A percentile compares a stretch with the other conserved stretches of the same genome.
Conservation (phyloP, 2,797 vertebrate genomes). For the Phrynocephalus guinanensis region DNA sequence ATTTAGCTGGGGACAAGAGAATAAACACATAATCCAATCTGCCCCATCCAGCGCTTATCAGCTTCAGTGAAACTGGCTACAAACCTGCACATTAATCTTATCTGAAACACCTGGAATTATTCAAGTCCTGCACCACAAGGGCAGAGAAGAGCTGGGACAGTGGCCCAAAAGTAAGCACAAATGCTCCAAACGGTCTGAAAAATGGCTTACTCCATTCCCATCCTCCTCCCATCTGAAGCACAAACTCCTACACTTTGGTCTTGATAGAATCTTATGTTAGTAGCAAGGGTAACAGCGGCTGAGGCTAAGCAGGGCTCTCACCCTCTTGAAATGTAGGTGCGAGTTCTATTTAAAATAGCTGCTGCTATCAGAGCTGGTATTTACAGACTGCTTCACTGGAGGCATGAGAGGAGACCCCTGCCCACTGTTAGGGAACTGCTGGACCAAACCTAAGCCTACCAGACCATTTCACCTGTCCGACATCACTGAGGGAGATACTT, state of each 20-base stretch:
- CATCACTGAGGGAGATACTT: background rate
- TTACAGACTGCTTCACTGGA: background rate
- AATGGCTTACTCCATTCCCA: background rate
- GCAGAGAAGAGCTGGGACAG: background rate
- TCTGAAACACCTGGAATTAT: background rate
- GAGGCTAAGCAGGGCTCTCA: background rate
- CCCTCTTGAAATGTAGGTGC: background rate
- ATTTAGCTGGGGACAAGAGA: background rate
- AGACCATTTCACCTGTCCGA: background rate
- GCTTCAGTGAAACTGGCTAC: background rate
- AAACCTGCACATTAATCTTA: background rate
- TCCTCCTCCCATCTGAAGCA: background rate
- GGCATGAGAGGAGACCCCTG: background rate
- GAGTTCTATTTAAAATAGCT: background rate
- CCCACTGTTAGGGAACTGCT: too few species aligned
- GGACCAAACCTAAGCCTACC: background rate
- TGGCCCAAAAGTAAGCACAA: too few species aligned
- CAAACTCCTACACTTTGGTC: background rate
- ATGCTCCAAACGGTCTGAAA: background rate
- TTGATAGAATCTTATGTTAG: background rate
- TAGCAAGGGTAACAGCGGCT: background rate
- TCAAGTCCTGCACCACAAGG: background rate
- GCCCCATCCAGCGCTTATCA: background rate
- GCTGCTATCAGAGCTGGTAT: background rate
- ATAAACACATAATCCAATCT: slow-evolving; percentile 5